Evolutionary conservation across 2,888 invertebrate species (phyloP).

Genomic region (Cryptocephalus primarius): DNA sequence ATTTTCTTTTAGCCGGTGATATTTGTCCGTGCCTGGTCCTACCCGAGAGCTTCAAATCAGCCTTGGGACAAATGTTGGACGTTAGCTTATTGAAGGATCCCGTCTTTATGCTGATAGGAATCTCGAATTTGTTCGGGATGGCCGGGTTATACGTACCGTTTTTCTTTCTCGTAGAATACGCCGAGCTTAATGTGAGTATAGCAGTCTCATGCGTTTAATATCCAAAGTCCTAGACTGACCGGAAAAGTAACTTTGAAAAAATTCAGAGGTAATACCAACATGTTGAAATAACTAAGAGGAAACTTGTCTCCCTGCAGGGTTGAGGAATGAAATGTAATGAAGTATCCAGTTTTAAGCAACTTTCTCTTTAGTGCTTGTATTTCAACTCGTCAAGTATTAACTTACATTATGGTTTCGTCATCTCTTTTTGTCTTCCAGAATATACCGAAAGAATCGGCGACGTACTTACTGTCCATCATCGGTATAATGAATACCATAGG

Average conservation of each 20-base stretch:
- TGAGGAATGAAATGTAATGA: no score
- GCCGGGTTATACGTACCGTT: constrained; percentile 95
- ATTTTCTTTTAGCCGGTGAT: constrained; percentile 53
- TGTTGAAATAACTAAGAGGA: no score
- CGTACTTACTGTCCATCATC: constrained; percentile 69
- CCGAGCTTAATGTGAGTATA: constrained; percentile 52
- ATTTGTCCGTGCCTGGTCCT: constrained; percentile 69
- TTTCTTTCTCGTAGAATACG: constrained; percentile 83
- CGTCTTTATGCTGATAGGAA: constrained; percentile 82
- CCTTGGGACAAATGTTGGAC: constrained; percentile 84
- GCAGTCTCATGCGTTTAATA: not conserved
- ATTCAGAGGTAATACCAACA: no score
- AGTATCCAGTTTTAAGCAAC: no score
- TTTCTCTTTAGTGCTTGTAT: no score
- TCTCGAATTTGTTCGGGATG: constrained; percentile 95
- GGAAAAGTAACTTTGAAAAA: no score
- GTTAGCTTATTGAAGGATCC: constrained; percentile 78
- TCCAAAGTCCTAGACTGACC: no score
- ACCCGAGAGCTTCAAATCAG: constrained; percentile 72
- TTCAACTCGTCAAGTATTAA: no score
- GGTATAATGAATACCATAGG: constrained; percentile 93
- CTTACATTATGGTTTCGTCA: not conserved
- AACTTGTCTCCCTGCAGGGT: no score
- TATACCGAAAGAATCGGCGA: constrained; percentile 59
- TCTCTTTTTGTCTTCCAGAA: constrained; percentile 42